These are phyloP conservation scores for Solenopsis fugax DNA, from an alignment of 1,140 invertebrate species.

Conservation along the genomic window DNA sequence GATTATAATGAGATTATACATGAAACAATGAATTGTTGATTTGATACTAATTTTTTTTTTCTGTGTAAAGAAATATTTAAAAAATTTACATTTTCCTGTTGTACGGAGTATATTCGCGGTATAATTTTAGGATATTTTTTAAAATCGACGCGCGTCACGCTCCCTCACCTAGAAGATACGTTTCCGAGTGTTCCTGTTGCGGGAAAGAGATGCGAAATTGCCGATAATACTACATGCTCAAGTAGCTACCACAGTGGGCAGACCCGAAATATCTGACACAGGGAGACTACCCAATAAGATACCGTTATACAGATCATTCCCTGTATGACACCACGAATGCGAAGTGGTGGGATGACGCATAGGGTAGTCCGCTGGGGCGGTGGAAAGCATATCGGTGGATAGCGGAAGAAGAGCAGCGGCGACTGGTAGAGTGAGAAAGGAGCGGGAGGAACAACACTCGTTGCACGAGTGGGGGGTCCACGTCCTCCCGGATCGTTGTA, in stretches of 20 bases:
- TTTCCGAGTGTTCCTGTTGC: neutral
- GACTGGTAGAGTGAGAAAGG: slow-evolving; percentile 38
- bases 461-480: slow-evolving; percentile 24
- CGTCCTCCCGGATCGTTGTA: slow-evolving; percentile 35
- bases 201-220: neutral
- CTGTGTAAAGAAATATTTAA: no score
- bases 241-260: neutral
- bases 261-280: neutral
- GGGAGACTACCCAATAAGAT: neutral
- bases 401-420: slow-evolving; percentile 37
- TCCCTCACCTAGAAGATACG: neutral
- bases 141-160: neutral
- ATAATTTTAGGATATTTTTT: neutral
- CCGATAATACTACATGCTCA: neutral
- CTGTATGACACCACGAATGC: neutral
- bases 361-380: neutral
- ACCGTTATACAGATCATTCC: neutral
- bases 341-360: neutral
- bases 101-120: no score
- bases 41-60: no score
- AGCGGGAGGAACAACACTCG: slow-evolving; percentile 47
- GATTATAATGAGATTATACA: no score
- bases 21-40: no score
- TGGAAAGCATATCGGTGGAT: slow-evolving; percentile 24
- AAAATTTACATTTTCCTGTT: no score